Percentiles rank a stretch among this genome's conserved stretches.
phyloP scores from a whole-genome alignment of 37 sponge, comb jelly and placozoan genomes.

The Spongia lamella region DNA sequence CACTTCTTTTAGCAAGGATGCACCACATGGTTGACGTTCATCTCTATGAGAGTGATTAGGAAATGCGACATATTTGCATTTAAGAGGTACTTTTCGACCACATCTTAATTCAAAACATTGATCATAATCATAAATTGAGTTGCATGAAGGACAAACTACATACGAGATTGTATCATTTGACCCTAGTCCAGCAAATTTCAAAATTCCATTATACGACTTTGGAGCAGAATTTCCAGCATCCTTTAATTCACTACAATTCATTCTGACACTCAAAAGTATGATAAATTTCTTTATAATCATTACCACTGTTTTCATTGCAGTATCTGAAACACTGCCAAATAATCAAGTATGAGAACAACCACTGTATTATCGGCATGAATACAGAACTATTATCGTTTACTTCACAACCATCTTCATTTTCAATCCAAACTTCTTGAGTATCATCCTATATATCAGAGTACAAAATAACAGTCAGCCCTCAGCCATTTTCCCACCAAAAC shows the following conservation, averaged over 20 bases:
- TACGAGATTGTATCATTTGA: constrained; percentile 19
- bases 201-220: background rate
- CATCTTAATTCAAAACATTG: constrained; percentile 22
- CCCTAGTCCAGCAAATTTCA: background rate
- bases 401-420: too few relatives aligned
- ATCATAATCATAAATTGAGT: constrained; percentile 44
- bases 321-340: constrained; percentile 2
- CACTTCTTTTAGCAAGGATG: constrained; percentile 24
- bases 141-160: constrained; percentile 57
- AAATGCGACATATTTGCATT: constrained; percentile 45
- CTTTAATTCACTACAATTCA: background rate
- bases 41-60: constrained; percentile 54
- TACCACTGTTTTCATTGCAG: background rate
- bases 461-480: too few relatives aligned
- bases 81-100: constrained; percentile 19
- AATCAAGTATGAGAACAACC: too few relatives aligned
- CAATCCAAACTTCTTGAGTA: too few relatives aligned
- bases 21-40: constrained; percentile 19
- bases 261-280: background rate
- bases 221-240: background rate
- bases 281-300: background rate
- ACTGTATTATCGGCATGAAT: too few relatives aligned
- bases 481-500: too few relatives aligned
- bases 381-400: too few relatives aligned
- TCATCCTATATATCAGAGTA: too few relatives aligned